Conservation (phyloP, 2,113 vertebrate genomes). For the Bettongia penicillata region DNA sequence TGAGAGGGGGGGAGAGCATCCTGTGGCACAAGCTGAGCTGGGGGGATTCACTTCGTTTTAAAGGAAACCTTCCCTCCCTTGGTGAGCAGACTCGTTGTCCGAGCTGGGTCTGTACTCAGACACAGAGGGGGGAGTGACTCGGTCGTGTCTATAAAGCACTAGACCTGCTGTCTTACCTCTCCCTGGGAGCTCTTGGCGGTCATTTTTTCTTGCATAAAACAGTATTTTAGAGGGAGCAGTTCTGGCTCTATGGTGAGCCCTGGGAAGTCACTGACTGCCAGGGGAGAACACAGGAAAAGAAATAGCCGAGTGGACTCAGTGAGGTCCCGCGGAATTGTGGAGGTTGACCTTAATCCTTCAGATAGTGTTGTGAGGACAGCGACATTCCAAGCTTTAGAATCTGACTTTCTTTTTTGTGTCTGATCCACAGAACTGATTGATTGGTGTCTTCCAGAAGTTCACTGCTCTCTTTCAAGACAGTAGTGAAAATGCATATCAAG, state of each 20-base stretch:
- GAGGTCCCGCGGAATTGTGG: no score
- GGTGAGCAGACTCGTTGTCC: background rate
- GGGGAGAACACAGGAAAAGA: background rate
- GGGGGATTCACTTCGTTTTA: background rate
- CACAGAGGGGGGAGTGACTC: background rate
- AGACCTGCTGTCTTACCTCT: background rate
- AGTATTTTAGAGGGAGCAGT: background rate
- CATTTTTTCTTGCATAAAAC: background rate
- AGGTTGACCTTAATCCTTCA: background rate
- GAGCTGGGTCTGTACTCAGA: background rate
- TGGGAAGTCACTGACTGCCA: background rate
- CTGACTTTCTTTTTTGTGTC: background rate
- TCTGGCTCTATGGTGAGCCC: background rate
- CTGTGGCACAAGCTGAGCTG: background rate
- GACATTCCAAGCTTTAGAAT: background rate
- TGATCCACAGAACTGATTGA: conserved; percentile 47
- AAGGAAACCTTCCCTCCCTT: background rate
- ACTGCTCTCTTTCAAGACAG: background rate
- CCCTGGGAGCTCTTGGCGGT: background rate
- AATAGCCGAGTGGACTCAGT: no score
- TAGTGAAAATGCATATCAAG: conserved; percentile 91
- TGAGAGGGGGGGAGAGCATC: no score
- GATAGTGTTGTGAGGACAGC: background rate
- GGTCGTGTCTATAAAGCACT: background rate
- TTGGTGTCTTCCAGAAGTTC: conserved; percentile 6